Evolutionary conservation across 1,140 invertebrate genomes (phyloP), one percentile per base, ranked within the genome.

Genomic region (Neodiprion virginianus): DNA sequence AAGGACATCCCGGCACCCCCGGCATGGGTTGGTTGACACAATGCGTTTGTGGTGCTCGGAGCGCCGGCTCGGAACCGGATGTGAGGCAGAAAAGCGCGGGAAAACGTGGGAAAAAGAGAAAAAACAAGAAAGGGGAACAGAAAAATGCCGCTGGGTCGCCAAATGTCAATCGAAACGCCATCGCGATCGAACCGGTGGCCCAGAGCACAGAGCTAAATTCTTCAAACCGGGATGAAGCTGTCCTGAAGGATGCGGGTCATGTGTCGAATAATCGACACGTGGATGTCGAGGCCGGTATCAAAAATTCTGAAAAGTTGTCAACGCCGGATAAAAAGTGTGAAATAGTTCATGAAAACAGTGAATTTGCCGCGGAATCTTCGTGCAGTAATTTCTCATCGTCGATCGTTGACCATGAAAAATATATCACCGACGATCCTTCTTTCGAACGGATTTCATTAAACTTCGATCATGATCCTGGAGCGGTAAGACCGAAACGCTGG

Each of bases 21-120:
- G 40, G 4, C 14, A 79, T 79, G 78, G 73, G 71, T 66, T 79
- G 78, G 78, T 67, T 79, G 21, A 77, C 68, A 40, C 71, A 72
- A 40, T 79, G 78, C 67, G 74, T 79, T 2, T 79, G 78, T 50
- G 78, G 78, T 69, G 74, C 73, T n/a, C 66, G 50, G 21, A 40
- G 61, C 49, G 48, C 40, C 1, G 65, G 71, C 21, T 67, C 47
- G 69, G 71, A 61, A 67, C 49, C 72, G 11, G 48, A 74, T 71
- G 47, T 67, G 72, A 74, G 48, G 72, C 75, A 47, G n/a, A 61
- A 61, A 61, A 61, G 7, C 8, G 53, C 53, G 21, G 67, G 50
- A 75, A 72, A 50, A 53, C 61, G 11, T 72, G 75, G 69, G 65
- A 67, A 10, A 74, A 75, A 50, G 69, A 72, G 69, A 75, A 72